Base-by-base conservation (phyloP, 2,888 invertebrate species). In the Ptychoptera albimana region DNA sequence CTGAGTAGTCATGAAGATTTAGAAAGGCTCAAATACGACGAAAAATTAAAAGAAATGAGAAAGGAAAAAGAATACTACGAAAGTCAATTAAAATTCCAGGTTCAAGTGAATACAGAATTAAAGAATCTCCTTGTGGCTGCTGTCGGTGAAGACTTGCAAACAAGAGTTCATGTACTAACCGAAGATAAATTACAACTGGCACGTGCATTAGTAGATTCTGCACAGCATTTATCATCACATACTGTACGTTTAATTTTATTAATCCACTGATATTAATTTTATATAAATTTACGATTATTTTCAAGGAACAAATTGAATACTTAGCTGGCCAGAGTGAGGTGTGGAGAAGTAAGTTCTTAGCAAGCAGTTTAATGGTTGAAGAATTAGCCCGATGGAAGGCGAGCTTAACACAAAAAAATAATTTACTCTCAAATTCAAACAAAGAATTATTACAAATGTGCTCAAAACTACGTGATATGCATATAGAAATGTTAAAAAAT, bases 261-360 rank as follows among this genome's bases (percentile, higher is more conserved):
- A 35, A 14, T 11, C 8, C 14, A 16, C 6, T 11, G 30, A 32
- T 2, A 30, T 8, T 9, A 39, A 15, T 12, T 34, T 23, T 12
- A 35, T 9, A 16, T 8, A 45, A 42, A 39, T 49, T 49, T n/a
- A n/a, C n/a, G n/a, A n/a, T 48, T 46, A 36, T 50, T 50, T 57
- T 53, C 9, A 48, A 73, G 68, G 93, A 94, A 61, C 87, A 91
- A 68, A 83, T 89, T 3, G 94, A 96, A 60, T 86, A 85, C 74
- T 66, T 94, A 34, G 85, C 88, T 13, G 89, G 93, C 0, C 91
- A 93, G 58, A 89, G 91, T 60, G 93, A 96, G 68, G 89, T 94
- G 42, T 96, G 93, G 93, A 75, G 91, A 50, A 92, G 91, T 60
- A 96, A 94, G 74, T 96, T 91, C 65, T 70, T 93, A 53, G 93